Evolutionary conservation across 2,113 vertebrate genomes (phyloP), one percentile per base, ranked within the genome.

Genomic region (Casuarius casuarius): DNA sequence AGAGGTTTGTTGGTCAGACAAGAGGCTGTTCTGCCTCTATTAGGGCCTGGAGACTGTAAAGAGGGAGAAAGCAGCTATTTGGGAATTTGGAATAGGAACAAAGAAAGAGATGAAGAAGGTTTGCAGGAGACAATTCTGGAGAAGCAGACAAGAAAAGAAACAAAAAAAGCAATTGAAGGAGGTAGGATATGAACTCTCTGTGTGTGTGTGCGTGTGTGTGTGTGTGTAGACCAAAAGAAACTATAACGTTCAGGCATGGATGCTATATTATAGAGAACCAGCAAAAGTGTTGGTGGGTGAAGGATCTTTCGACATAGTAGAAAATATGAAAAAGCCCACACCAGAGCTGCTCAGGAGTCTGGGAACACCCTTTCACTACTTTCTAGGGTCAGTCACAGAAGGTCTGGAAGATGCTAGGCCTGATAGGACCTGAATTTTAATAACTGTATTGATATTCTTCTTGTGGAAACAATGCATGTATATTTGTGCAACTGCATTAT

Each of bases 81-180:
- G 9, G 5, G 87, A 88, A 8, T 72, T 49, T 56, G 6, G 3
- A 68, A 59, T 2, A 75, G 5, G 12, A 72, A 65, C n/a, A 71
- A 74, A 63, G 38, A 71, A 74, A 63, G 12, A 79, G 20, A 73
- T 4, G 5, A 79, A 46, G 31, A 63, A 44, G 5, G 5, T 59
- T 80, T 87, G 15, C 12, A 59, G 2, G 7, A 80, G 7, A 79
- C 5, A 40, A 4, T 1, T 40, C 13, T 54, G 13, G 7, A 20
- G 75, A 66, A 89, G 5, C 1, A 75, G 72, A 35, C 22, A 38
- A 63, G 7, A 2, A 86, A 89, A 86, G 52, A 76, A 46, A 75
- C 1, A 6, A 80, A 83, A 12, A 0, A 4, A n/a, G 23, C 4
- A 67, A 3, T 0, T 52, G 5, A 3, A 44, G 10, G 5, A 10